Conservation (phyloP, 1,140 invertebrate genomes). For the Drosophila pseudoobscura region DNA sequence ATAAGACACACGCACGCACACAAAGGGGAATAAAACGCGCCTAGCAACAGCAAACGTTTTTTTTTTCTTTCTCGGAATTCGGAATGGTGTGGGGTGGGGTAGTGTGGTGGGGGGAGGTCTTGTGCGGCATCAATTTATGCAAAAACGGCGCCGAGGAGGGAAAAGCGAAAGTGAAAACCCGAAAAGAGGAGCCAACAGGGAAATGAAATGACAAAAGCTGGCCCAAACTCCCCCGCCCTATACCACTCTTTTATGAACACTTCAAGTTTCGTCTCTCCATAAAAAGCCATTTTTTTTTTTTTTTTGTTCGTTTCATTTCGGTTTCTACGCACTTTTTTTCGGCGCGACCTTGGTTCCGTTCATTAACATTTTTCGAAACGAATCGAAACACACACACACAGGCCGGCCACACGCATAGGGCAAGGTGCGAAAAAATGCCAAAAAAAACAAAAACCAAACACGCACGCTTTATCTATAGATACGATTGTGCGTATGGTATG, state of each 20-base stretch:
- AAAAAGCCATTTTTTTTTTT: slow-evolving; percentile 26
- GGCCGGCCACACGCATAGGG: slow-evolving; percentile 1
- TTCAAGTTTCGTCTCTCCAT: slow-evolving; percentile 9
- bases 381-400: slow-evolving; percentile 16
- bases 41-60: slow-evolving; percentile 50
- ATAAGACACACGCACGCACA: slow-evolving; percentile 25
- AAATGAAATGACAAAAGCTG: slow-evolving; percentile 10
- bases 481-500: neutral
- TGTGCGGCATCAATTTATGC: slow-evolving; percentile 12
- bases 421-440: slow-evolving; percentile 47
- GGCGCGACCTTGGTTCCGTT: slow-evolving; percentile 74
- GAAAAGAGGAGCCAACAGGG: neutral
- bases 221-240: no score
- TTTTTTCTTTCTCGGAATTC: neutral
- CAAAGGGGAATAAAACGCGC: slow-evolving; percentile 47
- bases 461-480: no score
- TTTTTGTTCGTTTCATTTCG: slow-evolving; percentile 25
- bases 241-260: neutral
- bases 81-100: no score
- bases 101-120: no score
- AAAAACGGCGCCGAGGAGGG: neutral
- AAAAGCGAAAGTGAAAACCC: slow-evolving; percentile 24
- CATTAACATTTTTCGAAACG: slow-evolving; percentile 71
- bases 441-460: slow-evolving; percentile 11
- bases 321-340: slow-evolving; percentile 65